Conservation (phyloP, 2,113 vertebrate species). For the Galeopterus variegatus region DNA sequence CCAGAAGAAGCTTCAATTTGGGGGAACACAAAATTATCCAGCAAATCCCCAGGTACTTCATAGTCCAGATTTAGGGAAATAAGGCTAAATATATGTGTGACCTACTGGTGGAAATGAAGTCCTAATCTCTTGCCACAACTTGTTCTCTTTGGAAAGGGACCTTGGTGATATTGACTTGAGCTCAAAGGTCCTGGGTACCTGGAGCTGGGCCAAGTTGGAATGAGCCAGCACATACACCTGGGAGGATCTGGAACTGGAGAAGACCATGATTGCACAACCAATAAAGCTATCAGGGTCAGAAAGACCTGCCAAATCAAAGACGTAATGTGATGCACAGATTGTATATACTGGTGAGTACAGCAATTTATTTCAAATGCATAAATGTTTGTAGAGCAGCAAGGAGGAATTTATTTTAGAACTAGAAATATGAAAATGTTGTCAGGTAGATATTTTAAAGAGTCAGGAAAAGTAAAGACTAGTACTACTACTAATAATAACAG, state of each 20-base stretch:
- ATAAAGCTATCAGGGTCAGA: not conserved
- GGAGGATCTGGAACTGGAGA: not conserved
- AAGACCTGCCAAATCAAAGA: not conserved
- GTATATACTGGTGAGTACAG: not conserved
- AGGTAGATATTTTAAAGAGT: not conserved
- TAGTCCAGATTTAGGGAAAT: not conserved
- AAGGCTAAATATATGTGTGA: not conserved
- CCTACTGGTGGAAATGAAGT: not conserved
- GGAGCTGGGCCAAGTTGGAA: not conserved
- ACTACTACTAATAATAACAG: not conserved
- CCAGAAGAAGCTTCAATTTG: not conserved
- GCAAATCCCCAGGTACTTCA: not conserved
- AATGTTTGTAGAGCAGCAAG: not conserved
- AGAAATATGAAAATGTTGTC: not conserved
- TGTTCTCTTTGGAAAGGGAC: not conserved
- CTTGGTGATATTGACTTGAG: not conserved
- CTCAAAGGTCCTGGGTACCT: not conserved
- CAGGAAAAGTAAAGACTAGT: not conserved
- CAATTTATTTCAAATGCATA: not conserved
- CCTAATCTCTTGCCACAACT: not conserved
- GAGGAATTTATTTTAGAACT: not conserved
- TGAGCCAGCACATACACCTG: not conserved
- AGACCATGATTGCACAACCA: not conserved
- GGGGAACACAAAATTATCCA: not conserved
- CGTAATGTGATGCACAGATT: not conserved